Evolutionary conservation across 2,113 vertebrate genomes (phyloP).

Genomic region (Dolichotis patagonum): DNA sequence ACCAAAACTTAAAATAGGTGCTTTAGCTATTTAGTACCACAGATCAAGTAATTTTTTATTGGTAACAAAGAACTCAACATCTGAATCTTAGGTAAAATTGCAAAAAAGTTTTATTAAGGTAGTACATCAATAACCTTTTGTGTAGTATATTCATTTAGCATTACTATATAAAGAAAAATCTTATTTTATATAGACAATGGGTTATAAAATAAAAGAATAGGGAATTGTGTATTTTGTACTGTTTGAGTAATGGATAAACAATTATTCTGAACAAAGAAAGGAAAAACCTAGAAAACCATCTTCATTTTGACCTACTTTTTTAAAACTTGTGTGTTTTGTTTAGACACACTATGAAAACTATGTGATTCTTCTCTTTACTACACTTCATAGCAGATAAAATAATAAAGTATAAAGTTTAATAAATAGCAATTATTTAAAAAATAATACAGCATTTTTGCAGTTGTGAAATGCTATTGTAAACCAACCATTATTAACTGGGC

Average conservation of each 20-base stretch:
- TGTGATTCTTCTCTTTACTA: neutral
- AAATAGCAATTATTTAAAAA: conserved; percentile 45
- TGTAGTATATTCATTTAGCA: neutral
- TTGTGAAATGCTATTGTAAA: neutral
- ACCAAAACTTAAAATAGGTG: neutral
- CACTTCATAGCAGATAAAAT: neutral
- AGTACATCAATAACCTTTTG: neutral
- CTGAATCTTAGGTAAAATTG: conserved; percentile 11
- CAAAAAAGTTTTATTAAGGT: neutral
- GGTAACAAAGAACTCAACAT: neutral
- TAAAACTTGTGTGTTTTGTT: neutral
- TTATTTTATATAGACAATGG: neutral
- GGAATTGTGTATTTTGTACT: neutral
- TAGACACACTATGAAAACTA: neutral
- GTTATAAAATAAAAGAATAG: neutral
- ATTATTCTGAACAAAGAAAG: neutral
- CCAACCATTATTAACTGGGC: neutral
- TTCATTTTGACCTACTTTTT: conserved; percentile 40
- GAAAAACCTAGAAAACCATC: neutral
- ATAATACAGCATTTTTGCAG: neutral
- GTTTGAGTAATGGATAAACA: conserved; percentile 10
- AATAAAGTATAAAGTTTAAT: neutral
- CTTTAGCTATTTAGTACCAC: neutral
- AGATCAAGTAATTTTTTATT: conserved; percentile 41
- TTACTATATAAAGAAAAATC: neutral